Conservation (phyloP, 2,888 invertebrate species). For the Allygus modestus region DNA sequence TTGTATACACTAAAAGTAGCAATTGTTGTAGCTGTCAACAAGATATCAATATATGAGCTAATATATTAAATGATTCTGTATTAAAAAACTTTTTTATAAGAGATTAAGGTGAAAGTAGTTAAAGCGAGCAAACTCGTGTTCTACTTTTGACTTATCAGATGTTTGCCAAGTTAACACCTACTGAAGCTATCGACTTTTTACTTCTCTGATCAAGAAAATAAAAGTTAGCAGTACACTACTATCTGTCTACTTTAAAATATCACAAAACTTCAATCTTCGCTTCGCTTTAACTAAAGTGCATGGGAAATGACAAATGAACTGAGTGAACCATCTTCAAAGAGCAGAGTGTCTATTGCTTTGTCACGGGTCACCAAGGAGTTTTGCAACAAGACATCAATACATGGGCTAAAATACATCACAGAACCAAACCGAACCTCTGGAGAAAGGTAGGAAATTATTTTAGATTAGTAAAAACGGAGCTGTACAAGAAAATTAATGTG, state of each 20-base stretch:
- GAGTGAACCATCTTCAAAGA: slow-evolving; percentile 22
- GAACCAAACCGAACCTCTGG: slow-evolving; percentile 68
- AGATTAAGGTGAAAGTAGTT: too few species aligned
- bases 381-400: slow-evolving; percentile 69
- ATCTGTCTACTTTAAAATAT: background rate
- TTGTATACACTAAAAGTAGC: too few species aligned
- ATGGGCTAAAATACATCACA: slow-evolving; percentile 70
- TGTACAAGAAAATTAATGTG: too few species aligned
- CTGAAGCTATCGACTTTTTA: background rate
- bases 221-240: background rate
- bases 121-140: background rate
- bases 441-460: slow-evolving; percentile 66
- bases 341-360: slow-evolving; percentile 30
- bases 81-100: too few species aligned
- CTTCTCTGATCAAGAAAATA: background rate
- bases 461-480: too few species aligned
- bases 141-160: slow-evolving; percentile 7
- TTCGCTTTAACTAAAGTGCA: background rate
- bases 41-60: too few species aligned
- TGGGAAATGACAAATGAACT: background rate
- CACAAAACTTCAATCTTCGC: background rate
- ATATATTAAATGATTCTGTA: too few species aligned
- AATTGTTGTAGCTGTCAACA: too few species aligned
- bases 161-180: background rate
- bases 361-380: slow-evolving; percentile 63